These are phyloP conservation scores for Diaperis boleti DNA, from an alignment of 2,888 invertebrate genomes.

Conservation along the genomic window DNA sequence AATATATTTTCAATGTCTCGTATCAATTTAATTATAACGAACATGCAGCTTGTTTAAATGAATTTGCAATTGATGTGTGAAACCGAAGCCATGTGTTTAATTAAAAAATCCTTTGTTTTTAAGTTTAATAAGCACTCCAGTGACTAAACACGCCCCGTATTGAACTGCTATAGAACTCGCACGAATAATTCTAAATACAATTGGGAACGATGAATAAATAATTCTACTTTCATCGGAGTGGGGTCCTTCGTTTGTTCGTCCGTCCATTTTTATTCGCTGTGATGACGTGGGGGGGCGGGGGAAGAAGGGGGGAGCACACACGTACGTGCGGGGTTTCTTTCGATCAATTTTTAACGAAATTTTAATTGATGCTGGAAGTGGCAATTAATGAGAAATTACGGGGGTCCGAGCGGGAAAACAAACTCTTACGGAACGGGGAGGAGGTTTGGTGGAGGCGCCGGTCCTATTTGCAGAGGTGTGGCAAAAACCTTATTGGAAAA, in stretches of 20 bases:
- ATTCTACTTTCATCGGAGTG: conserved; percentile 57
- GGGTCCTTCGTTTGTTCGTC: conserved; percentile 44
- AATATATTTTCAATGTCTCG: conserved; percentile 61
- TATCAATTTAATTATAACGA: conserved; percentile 65
- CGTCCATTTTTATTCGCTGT: conserved; percentile 46
- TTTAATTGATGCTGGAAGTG: conserved; percentile 45
- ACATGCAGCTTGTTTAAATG: conserved; percentile 64
- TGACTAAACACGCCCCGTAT: conserved; percentile 61
- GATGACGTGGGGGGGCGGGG: conserved; percentile 19
- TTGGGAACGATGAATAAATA: conserved; percentile 58
- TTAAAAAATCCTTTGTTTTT: conserved; percentile 67
- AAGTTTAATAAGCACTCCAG: conserved; percentile 66
- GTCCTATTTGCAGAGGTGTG: too few species aligned
- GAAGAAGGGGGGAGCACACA: conserved; percentile 2
- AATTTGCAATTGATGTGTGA: conserved; percentile 67
- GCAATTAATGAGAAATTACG: conserved; percentile 43
- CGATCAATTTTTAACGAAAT: conserved; percentile 45
- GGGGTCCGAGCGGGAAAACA: conserved; percentile 12
- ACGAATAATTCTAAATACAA: conserved; percentile 62
- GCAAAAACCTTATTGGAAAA: too few species aligned
- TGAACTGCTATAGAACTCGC: conserved; percentile 59
- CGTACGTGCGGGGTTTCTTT: conserved; percentile 24
- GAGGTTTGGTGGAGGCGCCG: conserved; percentile 20
- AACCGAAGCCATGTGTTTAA: conserved; percentile 65
- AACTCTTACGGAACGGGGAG: conserved; percentile 21